These are phyloP conservation scores for Atrina japonica DNA, from an alignment of 2,888 invertebrate species.

Conservation along the genomic window DNA sequence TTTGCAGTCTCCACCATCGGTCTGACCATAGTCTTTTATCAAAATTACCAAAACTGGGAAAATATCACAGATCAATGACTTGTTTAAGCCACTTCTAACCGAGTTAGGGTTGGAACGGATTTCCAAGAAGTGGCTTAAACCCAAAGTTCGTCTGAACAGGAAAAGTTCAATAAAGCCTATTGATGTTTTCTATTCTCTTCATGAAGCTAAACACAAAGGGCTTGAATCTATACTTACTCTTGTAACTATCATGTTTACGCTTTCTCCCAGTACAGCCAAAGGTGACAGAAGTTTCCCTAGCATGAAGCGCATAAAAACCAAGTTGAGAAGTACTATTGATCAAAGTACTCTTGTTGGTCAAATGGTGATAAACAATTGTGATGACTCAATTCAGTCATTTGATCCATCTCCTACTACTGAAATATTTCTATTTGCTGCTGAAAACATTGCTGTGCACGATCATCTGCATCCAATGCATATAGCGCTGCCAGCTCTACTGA, in stretches of 20 bases:
- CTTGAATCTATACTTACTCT: background rate
- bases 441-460: conserved; percentile 6
- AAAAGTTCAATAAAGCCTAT: conserved; percentile 1
- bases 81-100: background rate
- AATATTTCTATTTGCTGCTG: background rate
- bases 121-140: conserved; percentile 1
- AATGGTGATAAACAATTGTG: background rate
- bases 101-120: background rate
- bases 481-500: too few species aligned
- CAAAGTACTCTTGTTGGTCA: background rate
- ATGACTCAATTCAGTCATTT: background rate
- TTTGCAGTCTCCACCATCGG: background rate
- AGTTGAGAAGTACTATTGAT: background rate
- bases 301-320: conserved; percentile 5
- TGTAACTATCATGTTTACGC: conserved; percentile 1
- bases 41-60: background rate
- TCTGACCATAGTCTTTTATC: conserved; percentile 12
- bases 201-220: conserved; percentile 3
- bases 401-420: background rate
- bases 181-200: background rate
- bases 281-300: conserved; percentile 5
- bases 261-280: conserved; percentile 7
- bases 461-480: too few species aligned
- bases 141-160: background rate
- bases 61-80: background rate